Conservation (phyloP, 2,797 vertebrate genomes). For the Mormyrus hasselquistii region DNA sequence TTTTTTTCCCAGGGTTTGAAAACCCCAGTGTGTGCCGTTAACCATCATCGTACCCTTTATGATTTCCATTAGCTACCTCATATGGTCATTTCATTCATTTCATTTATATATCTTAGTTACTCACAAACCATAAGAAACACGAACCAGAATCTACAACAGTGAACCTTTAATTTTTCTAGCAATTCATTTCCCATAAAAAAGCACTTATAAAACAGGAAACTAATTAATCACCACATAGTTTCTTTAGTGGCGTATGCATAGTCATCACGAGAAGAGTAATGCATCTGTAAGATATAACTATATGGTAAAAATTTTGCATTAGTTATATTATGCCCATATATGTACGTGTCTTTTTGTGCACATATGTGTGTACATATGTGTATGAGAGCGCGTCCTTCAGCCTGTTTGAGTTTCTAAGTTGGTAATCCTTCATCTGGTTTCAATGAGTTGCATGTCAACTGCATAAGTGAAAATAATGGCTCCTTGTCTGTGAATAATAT, state of each 20-base stretch:
- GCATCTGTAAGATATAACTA: neutral
- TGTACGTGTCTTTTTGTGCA: neutral
- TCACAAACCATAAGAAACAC: neutral
- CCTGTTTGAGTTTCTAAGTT: neutral
- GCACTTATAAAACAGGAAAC: neutral
- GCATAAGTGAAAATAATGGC: slow-evolving; percentile 15
- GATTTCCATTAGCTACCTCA: neutral
- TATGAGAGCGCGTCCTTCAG: neutral
- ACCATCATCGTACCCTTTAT: neutral
- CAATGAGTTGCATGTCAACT: slow-evolving; percentile 21
- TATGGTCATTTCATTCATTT: neutral
- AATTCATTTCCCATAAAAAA: neutral
- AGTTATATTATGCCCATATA: neutral
- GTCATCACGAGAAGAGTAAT: neutral
- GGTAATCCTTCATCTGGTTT: slow-evolving; percentile 17
- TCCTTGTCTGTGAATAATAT: slow-evolving; percentile 19
- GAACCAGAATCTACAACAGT: neutral
- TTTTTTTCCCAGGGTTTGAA: neutral
- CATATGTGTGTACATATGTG: neutral
- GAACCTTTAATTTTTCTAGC: neutral
- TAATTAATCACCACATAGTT: neutral
- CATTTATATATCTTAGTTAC: neutral
- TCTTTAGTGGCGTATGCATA: neutral
- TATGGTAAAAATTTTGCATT: neutral
- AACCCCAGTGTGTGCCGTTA: neutral